These are phyloP conservation scores for Drosophila miranda DNA, from an alignment of 1,140 invertebrate species.

Conservation along the genomic window DNA sequence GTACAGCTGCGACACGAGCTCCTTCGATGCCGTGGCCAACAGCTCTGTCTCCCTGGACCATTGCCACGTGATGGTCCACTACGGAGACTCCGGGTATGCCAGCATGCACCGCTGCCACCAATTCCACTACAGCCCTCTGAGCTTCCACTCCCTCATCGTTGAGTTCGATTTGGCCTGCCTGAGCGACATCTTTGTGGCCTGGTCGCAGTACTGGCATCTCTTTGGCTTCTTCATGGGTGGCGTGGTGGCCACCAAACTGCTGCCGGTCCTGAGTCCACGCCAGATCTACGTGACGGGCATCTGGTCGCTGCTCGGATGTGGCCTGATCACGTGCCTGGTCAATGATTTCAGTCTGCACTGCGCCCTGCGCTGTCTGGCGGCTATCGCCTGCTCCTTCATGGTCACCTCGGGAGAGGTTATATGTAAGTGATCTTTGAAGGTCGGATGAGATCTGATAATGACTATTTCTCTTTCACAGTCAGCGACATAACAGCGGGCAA, in stretches of 20 bases:
- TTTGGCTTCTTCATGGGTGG: conserved; percentile 82
- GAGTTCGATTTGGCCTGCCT: conserved; percentile 82
- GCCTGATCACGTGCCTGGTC: conserved; percentile 71
- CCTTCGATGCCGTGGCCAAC: conserved; percentile 28
- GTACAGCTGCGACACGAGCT: conserved; percentile 57
- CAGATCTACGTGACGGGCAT: conserved; percentile 75
- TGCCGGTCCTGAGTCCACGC: conserved; percentile 78
- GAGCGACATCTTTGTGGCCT: conserved; percentile 81
- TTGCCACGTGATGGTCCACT: conserved; percentile 62
- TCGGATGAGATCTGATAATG: background rate
- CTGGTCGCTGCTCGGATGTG: conserved; percentile 67
- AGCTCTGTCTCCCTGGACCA: conserved; percentile 56
- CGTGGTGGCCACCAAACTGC: conserved; percentile 76
- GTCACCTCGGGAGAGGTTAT: conserved; percentile 76
- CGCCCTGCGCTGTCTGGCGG: conserved; percentile 74
- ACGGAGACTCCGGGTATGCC: conserved; percentile 51
- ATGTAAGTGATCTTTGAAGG: conserved; percentile 55
- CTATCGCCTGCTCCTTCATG: conserved; percentile 77
- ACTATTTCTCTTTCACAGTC: conserved; percentile 51
- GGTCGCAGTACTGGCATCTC: conserved; percentile 82
- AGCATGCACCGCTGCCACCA: conserved; percentile 52
- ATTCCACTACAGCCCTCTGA: conserved; percentile 53
- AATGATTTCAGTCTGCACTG: conserved; percentile 80
- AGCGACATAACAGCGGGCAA: conserved; percentile 76
- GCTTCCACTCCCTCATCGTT: conserved; percentile 76